Conservation (phyloP, 2,888 invertebrate genomes). For the Oscheius sp. region DNA sequence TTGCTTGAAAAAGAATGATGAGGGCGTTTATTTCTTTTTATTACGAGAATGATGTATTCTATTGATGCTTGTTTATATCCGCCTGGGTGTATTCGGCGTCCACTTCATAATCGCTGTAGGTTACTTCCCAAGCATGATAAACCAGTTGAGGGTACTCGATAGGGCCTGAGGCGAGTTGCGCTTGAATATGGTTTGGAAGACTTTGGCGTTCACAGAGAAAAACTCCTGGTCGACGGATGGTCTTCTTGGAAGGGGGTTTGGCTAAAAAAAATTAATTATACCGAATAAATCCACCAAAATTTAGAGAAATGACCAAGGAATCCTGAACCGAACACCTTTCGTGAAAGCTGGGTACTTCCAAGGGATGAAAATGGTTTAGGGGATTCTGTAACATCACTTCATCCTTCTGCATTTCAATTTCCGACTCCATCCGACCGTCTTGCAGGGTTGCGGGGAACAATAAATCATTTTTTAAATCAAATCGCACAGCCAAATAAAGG, state of each 20-base stretch:
- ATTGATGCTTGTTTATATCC: not conserved
- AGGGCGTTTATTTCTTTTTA: not conserved
- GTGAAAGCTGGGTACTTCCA: conserved; percentile 2
- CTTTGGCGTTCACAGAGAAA: not conserved
- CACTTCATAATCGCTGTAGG: not conserved
- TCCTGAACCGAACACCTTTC: not conserved
- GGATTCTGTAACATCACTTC: not conserved
- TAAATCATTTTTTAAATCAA: too few species aligned
- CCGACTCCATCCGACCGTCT: not conserved
- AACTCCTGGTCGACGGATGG: not conserved
- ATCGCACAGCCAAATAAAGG: too few species aligned
- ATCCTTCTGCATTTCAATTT: not conserved
- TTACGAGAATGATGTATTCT: not conserved
- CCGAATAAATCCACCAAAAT: not conserved
- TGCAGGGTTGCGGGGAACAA: not conserved
- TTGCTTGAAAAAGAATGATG: not conserved
- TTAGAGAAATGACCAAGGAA: not conserved
- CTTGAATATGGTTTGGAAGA: not conserved
- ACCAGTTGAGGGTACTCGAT: not conserved
- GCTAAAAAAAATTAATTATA: not conserved
- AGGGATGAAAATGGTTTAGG: not conserved
- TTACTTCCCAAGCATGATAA: not conserved
- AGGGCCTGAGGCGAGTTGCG: not conserved
- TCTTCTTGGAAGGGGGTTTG: not conserved
- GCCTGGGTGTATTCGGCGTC: not conserved